Evolutionary conservation across 2,797 vertebrate genomes (phyloP).

Genomic region (Anguilla marmorata): DNA sequence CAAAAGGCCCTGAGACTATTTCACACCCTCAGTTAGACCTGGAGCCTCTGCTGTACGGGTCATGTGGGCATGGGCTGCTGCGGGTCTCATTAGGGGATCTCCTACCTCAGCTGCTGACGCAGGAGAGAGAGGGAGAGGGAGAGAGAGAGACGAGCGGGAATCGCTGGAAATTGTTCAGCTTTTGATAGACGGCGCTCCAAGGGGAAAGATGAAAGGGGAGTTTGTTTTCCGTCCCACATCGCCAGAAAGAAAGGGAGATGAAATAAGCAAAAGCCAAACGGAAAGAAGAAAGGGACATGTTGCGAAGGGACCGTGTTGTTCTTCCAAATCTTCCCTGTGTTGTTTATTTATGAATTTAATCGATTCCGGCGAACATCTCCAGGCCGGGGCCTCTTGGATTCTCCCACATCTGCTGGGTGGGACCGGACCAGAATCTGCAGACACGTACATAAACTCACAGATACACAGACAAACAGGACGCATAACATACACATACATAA

Average conservation of each 20-base stretch:
- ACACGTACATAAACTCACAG: not conserved
- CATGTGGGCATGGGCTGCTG: not conserved
- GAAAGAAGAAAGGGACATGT: not conserved
- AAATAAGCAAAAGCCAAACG: slow-evolving; percentile 16
- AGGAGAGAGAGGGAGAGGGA: slow-evolving; percentile 4
- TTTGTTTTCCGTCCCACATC: slow-evolving; percentile 39
- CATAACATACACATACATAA: not conserved
- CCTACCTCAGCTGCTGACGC: not conserved
- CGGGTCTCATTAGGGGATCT: not conserved
- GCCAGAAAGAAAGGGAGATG: slow-evolving; percentile 33
- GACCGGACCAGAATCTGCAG: not conserved
- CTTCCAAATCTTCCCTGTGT: slow-evolving; percentile 27
- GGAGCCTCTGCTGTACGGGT: not conserved
- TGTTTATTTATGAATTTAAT: slow-evolving; percentile 40
- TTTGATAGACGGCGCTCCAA: slow-evolving; percentile 19
- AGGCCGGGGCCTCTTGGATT: not conserved
- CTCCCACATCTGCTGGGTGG: not conserved
- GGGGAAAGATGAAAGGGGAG: slow-evolving; percentile 42
- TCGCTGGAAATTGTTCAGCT: slow-evolving; percentile 41
- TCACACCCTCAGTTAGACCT: not conserved
- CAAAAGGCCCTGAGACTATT: not conserved
- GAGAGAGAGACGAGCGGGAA: slow-evolving; percentile 13
- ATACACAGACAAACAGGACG: not conserved
- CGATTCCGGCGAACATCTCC: slow-evolving; percentile 36
- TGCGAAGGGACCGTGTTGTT: not conserved